Percentiles rank a stretch among this genome's conserved stretches.
phyloP scores from a whole-genome alignment of 2,113 vertebrate genomes.

The Carassius carassius region DNA sequence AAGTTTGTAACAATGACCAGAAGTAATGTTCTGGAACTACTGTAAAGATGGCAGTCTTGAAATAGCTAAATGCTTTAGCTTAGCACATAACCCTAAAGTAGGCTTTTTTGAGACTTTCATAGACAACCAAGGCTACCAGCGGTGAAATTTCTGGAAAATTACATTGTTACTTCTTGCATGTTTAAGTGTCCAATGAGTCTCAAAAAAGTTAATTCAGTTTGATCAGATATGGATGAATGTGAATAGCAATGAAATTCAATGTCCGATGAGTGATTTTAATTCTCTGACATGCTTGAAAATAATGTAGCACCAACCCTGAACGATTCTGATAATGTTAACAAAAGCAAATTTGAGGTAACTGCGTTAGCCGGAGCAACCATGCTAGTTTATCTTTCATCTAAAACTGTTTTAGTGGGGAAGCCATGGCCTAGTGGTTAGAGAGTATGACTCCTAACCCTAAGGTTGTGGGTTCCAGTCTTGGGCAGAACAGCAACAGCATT shows the following conservation, averaged over 20 bases:
- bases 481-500: no score
- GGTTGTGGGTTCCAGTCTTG: no score
- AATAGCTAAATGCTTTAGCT: slow-evolving; percentile 4
- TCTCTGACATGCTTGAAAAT: no score
- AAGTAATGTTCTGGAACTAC: slow-evolving; percentile 22
- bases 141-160: background rate
- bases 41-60: slow-evolving; percentile 31
- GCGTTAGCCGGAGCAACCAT: background rate
- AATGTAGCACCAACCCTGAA: background rate
- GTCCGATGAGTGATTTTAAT: background rate
- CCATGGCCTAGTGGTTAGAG: no score
- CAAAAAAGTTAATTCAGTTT: background rate
- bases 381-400: background rate
- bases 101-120: background rate
- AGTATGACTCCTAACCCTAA: no score
- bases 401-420: no score
- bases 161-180: background rate
- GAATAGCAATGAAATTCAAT: background rate
- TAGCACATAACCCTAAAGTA: background rate
- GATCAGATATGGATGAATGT: background rate
- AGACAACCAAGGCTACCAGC: background rate
- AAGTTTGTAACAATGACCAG: slow-evolving; percentile 43
- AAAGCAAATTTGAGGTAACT: background rate
- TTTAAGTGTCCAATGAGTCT: background rate
- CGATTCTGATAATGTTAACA: background rate